Percentiles rank a stretch among this genome's conserved stretches.
These are phyloP conservation scores for Calephelis perditalis DNA, from an alignment of 2,888 invertebrate species.

Conservation along the genomic window DNA sequence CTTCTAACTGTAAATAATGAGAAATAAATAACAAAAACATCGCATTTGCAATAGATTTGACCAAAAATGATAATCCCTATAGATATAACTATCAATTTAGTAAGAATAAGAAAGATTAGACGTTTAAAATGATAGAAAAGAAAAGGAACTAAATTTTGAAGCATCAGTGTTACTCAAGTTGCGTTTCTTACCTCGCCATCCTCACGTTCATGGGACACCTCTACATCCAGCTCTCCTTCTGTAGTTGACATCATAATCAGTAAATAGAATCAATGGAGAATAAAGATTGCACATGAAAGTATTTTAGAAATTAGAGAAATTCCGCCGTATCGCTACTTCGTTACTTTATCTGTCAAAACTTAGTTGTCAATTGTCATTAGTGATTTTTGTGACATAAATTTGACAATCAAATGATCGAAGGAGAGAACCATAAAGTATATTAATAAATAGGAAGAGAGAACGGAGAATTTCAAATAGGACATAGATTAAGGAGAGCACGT, in stretches of 20 bases:
- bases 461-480: constrained; percentile 10
- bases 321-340: constrained; percentile 43
- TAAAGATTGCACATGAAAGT: constrained; percentile 51
- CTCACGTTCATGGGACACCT: constrained; percentile 79
- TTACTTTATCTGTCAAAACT: constrained; percentile 21
- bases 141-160: neutral
- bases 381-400: neutral
- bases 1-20: constrained; percentile 51
- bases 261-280: constrained; percentile 32
- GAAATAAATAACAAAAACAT: neutral
- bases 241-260: constrained; percentile 73
- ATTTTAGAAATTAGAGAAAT: constrained; percentile 45
- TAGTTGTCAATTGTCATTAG: constrained; percentile 9
- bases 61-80: neutral
- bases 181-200: constrained; percentile 81
- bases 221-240: constrained; percentile 78
- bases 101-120: neutral
- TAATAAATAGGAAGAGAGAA: no score
- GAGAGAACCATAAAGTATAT: no score
- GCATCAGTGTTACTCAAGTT: neutral
- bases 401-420: no score
- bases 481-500: neutral
- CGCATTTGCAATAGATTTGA: constrained; percentile 1
- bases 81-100: neutral
- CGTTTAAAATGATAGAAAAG: neutral